Evolutionary conservation across 2,797 vertebrate species (phyloP).

Genomic region (Sebastes reedi): DNA sequence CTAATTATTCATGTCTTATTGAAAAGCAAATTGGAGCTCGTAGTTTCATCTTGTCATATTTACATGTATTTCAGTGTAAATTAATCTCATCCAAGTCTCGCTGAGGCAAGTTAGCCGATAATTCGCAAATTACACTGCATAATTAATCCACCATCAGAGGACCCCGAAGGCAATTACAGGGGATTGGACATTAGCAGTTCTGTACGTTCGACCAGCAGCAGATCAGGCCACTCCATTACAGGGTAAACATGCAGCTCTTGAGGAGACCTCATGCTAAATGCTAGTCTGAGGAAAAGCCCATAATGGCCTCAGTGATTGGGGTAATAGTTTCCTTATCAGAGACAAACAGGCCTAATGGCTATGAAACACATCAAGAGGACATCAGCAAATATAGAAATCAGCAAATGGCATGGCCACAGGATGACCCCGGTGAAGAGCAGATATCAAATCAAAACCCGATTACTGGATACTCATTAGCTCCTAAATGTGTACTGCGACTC

Average conservation of each 20-base stretch:
- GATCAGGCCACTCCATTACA: constrained; percentile 62
- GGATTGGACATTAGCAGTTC: constrained; percentile 59
- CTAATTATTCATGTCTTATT: constrained; percentile 28
- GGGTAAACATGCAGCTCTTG: constrained; percentile 47
- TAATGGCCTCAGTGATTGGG: constrained; percentile 60
- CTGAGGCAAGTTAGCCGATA: constrained; percentile 57
- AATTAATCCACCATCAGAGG: constrained; percentile 68
- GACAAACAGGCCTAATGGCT: constrained; percentile 71
- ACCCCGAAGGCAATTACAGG: constrained; percentile 66
- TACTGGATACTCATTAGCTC: constrained; percentile 39
- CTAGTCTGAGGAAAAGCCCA: constrained; percentile 50
- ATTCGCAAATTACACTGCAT: constrained; percentile 68
- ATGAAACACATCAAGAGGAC: constrained; percentile 65
- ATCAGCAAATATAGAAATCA: constrained; percentile 68
- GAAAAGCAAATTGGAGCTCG: constrained; percentile 28
- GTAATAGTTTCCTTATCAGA: constrained; percentile 74
- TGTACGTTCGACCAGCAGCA: constrained; percentile 52
- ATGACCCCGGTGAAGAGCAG: constrained; percentile 62
- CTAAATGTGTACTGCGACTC: constrained; percentile 39
- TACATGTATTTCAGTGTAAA: constrained; percentile 52
- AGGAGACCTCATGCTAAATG: constrained; percentile 46
- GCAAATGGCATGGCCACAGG: constrained; percentile 57
- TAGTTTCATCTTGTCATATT: constrained; percentile 52
- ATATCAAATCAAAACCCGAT: constrained; percentile 57
- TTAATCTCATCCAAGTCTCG: constrained; percentile 49